Conservation (phyloP, 2,797 vertebrate genomes). For the Halcyon badia region DNA sequence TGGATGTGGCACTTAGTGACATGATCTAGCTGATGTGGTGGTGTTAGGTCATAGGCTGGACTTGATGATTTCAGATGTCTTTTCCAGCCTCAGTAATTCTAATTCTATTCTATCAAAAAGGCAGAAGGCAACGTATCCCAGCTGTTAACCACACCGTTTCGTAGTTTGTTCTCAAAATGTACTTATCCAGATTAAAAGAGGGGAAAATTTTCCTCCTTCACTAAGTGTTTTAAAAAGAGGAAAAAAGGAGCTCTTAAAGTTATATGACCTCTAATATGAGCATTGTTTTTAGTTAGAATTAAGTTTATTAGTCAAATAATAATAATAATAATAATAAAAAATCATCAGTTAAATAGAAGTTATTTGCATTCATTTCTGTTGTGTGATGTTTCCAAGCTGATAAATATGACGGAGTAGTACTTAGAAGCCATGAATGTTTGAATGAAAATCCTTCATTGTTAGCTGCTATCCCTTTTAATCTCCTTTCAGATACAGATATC, state of each 20-base stretch:
- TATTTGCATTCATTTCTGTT: background rate
- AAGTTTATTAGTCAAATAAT: background rate
- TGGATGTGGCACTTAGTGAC: too few species aligned
- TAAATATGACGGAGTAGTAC: background rate
- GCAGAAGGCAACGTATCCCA: background rate
- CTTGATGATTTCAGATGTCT: too few species aligned
- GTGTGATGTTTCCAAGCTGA: background rate
- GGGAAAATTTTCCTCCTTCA: background rate
- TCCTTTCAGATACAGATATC: background rate
- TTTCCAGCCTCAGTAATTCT: too few species aligned
- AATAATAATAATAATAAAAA: too few species aligned
- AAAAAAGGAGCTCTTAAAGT: background rate
- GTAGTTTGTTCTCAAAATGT: background rate
- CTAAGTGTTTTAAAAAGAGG: background rate
- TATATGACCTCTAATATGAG: background rate
- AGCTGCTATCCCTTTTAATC: background rate
- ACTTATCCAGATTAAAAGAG: background rate
- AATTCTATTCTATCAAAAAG: background rate
- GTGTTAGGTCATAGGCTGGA: too few species aligned
- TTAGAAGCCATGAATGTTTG: background rate
- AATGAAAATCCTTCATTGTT: background rate
- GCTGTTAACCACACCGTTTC: background rate
- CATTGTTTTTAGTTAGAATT: background rate
- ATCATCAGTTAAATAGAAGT: background rate
- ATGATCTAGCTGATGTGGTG: too few species aligned